Percentiles rank a stretch among this genome's conserved stretches.
phyloP scores from a whole-genome alignment of 2,113 vertebrate species.

The Climacteris rufus region DNA sequence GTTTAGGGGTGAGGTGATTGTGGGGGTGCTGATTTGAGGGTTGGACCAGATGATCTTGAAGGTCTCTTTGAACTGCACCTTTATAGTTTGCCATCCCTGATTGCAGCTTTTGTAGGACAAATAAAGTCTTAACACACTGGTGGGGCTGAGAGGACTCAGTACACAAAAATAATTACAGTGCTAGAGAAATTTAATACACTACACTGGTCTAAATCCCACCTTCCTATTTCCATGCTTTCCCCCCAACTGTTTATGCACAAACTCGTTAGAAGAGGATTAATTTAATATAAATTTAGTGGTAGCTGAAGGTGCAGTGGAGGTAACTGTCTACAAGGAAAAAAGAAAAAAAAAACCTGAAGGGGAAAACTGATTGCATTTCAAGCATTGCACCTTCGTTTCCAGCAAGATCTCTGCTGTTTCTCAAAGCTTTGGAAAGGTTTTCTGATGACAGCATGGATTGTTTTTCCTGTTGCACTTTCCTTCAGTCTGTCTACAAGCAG shows the following conservation, averaged over 20 bases:
- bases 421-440: slow-evolving; percentile 21
- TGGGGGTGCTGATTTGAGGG: neutral
- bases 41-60: neutral
- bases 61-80: neutral
- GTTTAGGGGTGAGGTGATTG: neutral
- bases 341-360: neutral
- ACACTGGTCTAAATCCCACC: neutral
- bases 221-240: neutral
- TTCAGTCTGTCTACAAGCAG: slow-evolving; percentile 27
- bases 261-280: neutral
- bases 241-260: neutral
- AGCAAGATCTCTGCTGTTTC: slow-evolving; percentile 22
- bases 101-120: neutral
- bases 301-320: neutral
- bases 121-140: neutral
- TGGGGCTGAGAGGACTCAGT: neutral
- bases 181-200: neutral
- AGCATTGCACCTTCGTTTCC: slow-evolving; percentile 19
- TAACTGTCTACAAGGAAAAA: neutral
- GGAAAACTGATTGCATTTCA: neutral
- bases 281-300: neutral
- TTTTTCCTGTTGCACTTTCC: slow-evolving; percentile 27
- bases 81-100: neutral
- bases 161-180: neutral
- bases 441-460: slow-evolving; percentile 34